phyloP scores from a whole-genome alignment of 2,888 invertebrate genomes.

The Leptarthrus brevirostris region DNA sequence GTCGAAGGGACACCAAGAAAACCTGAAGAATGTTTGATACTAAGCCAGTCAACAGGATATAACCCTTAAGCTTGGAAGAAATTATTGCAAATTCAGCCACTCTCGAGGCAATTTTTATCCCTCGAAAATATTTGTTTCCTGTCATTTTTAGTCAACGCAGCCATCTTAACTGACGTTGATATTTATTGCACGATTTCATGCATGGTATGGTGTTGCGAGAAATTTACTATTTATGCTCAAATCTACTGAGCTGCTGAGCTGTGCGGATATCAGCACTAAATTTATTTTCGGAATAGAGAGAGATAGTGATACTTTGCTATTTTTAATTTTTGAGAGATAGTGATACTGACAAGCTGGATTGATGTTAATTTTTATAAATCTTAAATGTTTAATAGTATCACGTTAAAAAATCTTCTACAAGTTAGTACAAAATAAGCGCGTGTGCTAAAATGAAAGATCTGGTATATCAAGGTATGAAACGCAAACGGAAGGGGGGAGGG shows the following conservation, averaged over 20 bases:
- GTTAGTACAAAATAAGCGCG: no score
- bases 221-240: background rate
- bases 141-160: constrained; percentile 15
- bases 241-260: background rate
- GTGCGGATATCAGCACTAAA: constrained; percentile 16
- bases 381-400: no score
- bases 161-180: background rate
- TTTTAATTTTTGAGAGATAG: no score
- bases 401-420: no score
- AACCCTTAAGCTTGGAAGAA: constrained; percentile 21
- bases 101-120: constrained; percentile 20
- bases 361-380: no score
- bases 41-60: constrained; percentile 45
- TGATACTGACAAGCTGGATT: no score
- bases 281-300: no score
- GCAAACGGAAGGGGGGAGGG: no score
- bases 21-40: constrained; percentile 17
- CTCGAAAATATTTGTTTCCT: constrained; percentile 30
- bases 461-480: no score
- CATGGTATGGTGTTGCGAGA: constrained; percentile 20
- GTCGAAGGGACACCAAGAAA: constrained; percentile 9
- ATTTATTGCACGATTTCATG: constrained; percentile 16
- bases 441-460: no score
- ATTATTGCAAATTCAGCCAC: constrained; percentile 44
- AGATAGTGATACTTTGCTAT: no score